A percentile compares a stretch with the other conserved stretches of the same genome.
Evolutionary conservation across 2,113 vertebrate genomes (phyloP).

Genomic region (Machaerirhynchus nigripectus): DNA sequence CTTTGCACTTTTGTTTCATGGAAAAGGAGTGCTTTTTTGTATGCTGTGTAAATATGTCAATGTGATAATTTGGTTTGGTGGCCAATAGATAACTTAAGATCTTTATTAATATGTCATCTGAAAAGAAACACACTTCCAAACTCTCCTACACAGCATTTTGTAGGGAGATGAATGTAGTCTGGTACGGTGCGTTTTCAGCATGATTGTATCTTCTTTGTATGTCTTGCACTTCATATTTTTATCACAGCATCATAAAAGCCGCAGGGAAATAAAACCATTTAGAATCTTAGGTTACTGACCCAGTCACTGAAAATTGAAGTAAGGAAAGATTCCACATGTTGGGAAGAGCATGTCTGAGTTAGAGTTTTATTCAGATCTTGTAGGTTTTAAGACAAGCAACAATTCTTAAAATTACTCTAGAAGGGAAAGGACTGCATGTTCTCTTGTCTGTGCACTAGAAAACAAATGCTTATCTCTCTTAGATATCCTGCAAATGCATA

Average conservation of each 20-base stretch:
- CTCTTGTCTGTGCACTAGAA: background rate
- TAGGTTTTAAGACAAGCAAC: background rate
- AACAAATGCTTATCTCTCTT: background rate
- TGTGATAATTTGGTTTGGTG: background rate
- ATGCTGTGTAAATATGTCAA: background rate
- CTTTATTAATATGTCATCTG: background rate
- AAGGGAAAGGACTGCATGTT: background rate
- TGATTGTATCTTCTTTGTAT: background rate
- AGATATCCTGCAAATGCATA: background rate
- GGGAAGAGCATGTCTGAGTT: background rate
- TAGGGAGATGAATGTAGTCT: background rate
- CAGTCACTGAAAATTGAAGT: background rate
- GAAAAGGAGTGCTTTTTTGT: background rate
- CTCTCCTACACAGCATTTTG: background rate
- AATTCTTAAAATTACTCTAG: background rate
- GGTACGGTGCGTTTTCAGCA: background rate
- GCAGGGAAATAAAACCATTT: background rate
- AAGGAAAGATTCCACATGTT: background rate
- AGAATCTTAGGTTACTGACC: background rate
- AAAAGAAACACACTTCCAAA: background rate
- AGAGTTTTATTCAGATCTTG: background rate
- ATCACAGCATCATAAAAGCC: background rate
- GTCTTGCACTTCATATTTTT: background rate
- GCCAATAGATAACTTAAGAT: background rate
- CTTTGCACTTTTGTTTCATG: background rate